Conservation (phyloP, 2,888 invertebrate species). For the Trisateles emortualis region DNA sequence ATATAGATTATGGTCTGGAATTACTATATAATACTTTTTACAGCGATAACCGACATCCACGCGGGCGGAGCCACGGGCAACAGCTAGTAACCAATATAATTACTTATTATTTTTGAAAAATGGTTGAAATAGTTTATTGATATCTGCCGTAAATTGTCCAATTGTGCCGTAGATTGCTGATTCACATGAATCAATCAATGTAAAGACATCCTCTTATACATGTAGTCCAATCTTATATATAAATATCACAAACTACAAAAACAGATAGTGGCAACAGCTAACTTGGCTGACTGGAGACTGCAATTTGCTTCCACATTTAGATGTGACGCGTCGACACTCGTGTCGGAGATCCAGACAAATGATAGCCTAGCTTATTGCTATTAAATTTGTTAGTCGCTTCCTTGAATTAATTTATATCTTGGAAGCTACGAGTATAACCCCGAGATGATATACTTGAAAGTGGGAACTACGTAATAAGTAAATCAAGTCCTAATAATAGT, state of each 20-base stretch:
- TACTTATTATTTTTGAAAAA: no score
- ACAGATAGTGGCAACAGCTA: neutral
- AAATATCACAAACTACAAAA: neutral
- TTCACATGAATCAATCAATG: no score
- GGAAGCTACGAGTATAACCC: constrained; percentile 3
- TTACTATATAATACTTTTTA: no score
- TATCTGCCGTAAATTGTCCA: no score
- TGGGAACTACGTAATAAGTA: neutral
- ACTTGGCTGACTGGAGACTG: constrained; percentile 21
- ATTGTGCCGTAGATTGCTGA: no score
- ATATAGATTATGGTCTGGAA: no score
- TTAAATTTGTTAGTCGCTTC: constrained; percentile 15
- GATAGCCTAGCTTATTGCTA: constrained; percentile 28
- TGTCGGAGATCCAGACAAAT: constrained; percentile 30
- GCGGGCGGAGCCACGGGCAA: no score
- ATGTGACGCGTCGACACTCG: constrained; percentile 38
- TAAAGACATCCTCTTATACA: neutral
- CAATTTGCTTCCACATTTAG: constrained; percentile 47
- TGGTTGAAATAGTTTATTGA: no score
- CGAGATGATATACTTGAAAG: neutral
- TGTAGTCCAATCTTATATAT: neutral
- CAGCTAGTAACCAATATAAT: no score
- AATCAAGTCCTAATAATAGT: neutral
- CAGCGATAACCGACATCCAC: no score
- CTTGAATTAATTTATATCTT: neutral